These are phyloP conservation scores for Pelusios castaneus DNA, from an alignment of 2,113 vertebrate species.

Conservation along the genomic window DNA sequence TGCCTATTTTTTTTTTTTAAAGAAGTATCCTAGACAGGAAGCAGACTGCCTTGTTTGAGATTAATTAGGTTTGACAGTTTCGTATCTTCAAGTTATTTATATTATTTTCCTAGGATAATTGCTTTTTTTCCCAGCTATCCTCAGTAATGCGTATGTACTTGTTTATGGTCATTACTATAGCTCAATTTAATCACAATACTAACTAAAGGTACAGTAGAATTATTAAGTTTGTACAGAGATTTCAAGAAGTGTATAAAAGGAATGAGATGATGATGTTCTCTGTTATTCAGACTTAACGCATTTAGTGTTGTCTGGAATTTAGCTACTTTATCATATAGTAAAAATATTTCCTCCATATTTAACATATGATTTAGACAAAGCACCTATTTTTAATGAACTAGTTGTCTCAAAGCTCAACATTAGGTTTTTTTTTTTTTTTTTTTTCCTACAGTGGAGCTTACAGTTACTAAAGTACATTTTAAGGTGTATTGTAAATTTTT, in stretches of 20 bases:
- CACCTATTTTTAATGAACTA: constrained; percentile 52
- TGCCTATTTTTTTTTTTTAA: too few relatives aligned
- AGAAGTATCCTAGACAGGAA: constrained; percentile 17
- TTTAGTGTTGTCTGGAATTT: constrained; percentile 26
- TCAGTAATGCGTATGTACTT: constrained; percentile 40
- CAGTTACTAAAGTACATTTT: constrained; percentile 30
- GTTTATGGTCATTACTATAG: constrained; percentile 60
- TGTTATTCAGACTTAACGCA: constrained; percentile 41
- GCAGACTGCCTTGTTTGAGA: constrained; percentile 28
- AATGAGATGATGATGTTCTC: constrained; percentile 7
- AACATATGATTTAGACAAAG: constrained; percentile 33
- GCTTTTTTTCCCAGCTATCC: constrained; percentile 40
- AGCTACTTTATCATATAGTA: constrained; percentile 48
- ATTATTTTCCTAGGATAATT: constrained; percentile 36
- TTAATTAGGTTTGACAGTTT: constrained; percentile 62
- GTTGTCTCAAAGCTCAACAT: constrained; percentile 37
- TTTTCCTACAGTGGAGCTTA: background rate
- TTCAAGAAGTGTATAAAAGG: constrained; percentile 19
- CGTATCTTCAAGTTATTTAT: constrained; percentile 42
- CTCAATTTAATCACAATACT: constrained; percentile 25
- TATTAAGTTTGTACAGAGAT: constrained; percentile 8
- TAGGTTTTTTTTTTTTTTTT: too few relatives aligned
- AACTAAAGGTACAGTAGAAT: constrained; percentile 37
- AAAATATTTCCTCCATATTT: constrained; percentile 45
- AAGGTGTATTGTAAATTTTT: background rate